Base-by-base conservation (phyloP, 1,140 invertebrate species). In the Drosophila subpulchrella region DNA sequence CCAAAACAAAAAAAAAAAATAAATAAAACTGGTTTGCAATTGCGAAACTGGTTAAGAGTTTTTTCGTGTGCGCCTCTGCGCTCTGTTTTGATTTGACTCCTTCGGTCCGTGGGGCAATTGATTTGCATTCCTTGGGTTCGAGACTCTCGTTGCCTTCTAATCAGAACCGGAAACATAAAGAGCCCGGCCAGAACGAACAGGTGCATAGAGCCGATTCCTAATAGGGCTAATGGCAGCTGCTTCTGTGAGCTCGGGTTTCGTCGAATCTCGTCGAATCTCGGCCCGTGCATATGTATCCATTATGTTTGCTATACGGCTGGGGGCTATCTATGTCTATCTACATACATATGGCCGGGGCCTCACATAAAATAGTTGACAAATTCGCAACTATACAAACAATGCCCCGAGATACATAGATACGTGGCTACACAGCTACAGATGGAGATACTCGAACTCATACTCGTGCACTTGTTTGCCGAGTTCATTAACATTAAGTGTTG, bases 121-220 rank as follows among this genome's bases (percentile, higher is more conserved):
- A 86, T 86, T 86, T 86, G 53, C 83, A 86, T 86, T 86, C 83
- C 83, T 60, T 47, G 13, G 39, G 20, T 24, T 36, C 12, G 32
- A 32, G 58, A 59, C 41, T 55, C 53, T 53, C 53, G 30, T 8
- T 34, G 48, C 57, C 57, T 74, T 77, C 83, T 86, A 86, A 86
- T 86, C 83, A 89, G 84, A 86, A 86, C 84, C 83, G 83, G 83
- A 86, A 86, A 86, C 83, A 86, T 88, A 88, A 86, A 86, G 76
- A 77, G 58, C 30, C 48, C 44, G 68, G 6, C 50, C 38, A 39
- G 12, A 53, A 20, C 34, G 75, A 84, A 89, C 83, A 86, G 83
- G 83, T 86, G 83, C 83, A 86, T 55, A 58, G 51, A 71, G 34
- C 66, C 27, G 44, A 71, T 44, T 71, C 67, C 65, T 71, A 71